These are phyloP conservation scores for Drosophila meridiana DNA, from an alignment of 2,888 invertebrate species.

Conservation along the genomic window DNA sequence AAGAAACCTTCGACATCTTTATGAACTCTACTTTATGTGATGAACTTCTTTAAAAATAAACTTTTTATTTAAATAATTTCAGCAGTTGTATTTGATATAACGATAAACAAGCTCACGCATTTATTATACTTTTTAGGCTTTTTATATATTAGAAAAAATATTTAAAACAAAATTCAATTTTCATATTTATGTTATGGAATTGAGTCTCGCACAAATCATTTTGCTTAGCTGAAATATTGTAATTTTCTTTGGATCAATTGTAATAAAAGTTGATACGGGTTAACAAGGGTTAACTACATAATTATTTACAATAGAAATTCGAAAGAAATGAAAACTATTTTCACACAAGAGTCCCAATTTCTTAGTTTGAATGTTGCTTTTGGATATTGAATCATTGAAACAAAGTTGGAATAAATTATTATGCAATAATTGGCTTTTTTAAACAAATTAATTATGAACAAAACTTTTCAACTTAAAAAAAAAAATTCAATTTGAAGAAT, in stretches of 20 bases:
- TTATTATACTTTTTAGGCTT: neutral
- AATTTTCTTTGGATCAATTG: neutral
- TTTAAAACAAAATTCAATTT: neutral
- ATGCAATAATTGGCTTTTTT: too few species aligned
- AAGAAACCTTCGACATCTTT: neutral
- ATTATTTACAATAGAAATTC: neutral
- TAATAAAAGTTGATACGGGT: neutral
- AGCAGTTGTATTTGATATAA: neutral
- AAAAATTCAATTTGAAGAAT: too few species aligned
- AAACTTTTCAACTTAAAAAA: too few species aligned
- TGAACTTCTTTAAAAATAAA: too few species aligned
- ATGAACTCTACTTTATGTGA: neutral
- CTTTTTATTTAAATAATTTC: neutral
- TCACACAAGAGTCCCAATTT: neutral
- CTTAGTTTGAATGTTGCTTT: neutral
- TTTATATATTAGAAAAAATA: neutral
- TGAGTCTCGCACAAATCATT: neutral
- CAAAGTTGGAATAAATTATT: neutral
- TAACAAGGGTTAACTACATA: neutral
- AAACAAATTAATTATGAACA: too few species aligned
- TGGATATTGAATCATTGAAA: neutral
- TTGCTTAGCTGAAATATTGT: neutral
- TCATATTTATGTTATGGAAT: too few species aligned
- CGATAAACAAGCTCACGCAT: neutral
- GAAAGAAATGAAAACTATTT: neutral